Base-by-base conservation (phyloP, 2,888 invertebrate genomes). In the Hirtodrosophila histrioides region DNA sequence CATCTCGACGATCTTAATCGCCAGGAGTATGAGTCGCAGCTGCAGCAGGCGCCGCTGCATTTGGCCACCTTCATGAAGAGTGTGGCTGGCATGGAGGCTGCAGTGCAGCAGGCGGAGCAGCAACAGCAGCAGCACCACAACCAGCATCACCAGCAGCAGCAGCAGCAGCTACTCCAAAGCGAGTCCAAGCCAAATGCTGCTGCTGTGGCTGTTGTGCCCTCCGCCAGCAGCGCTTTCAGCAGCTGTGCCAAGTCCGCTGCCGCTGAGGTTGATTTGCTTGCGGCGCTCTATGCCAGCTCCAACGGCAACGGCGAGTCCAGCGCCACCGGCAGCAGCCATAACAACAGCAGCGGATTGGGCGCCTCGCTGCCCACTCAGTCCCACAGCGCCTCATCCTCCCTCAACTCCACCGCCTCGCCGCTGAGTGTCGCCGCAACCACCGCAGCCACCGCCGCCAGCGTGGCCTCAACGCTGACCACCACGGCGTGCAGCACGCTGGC, bases 1-100 rank as follows among this genome's bases (percentile, higher is more conserved):
- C 92, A 92, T 78, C 86, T 92, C 61, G 91, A 91, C 55, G 92
- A 91, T 48, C 78, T 91, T 33, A 89, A 89, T 73, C 89, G 90
- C 39, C 69, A 81, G 31, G 90, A 91, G 62, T 70, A 77, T 11
- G 83, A 86, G 51, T 71, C 81, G 11, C 73, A 89, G 33, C 57
- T 68, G 40, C 80, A 79, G 24, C 80, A 89, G 57, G 76, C 78
- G 10, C 86, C 90, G 12, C 73, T 90, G 51, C 91, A 91, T 36
- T 65, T 91, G 86, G 91, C 91, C 17, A 89, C 91, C 3, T 89
- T 91, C 46, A 91, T 91, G 78, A 91, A 91, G 68, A 89, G 89
- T 44, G 86, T 89, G 48, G 89, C 89, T 44, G 88, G 88, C 67
- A 89, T 88, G 10, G 90, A 90, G 78, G 89, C 90, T 48, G 84